Evolutionary conservation across 2,888 invertebrate species (phyloP).

Genomic region (Perizoma flavofasciatum): DNA sequence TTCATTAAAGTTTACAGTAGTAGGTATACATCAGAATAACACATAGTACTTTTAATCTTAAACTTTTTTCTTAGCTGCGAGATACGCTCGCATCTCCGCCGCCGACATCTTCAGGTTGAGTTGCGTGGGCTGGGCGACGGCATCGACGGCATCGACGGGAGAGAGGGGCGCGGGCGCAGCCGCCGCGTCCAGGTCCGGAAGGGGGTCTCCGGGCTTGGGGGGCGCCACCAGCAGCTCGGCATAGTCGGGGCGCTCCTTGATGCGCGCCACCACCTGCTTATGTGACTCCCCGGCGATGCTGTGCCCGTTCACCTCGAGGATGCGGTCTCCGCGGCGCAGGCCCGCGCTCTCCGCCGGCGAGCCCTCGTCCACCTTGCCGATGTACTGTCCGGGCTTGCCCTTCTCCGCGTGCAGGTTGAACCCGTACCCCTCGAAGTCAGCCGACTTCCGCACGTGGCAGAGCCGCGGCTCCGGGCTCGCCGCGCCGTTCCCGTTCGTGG

Average conservation of each 20-base stretch:
- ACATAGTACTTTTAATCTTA: too few species aligned
- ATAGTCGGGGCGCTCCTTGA: slow-evolving; percentile 93
- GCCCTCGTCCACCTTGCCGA: slow-evolving; percentile 97
- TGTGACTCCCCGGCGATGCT: slow-evolving; percentile 96
- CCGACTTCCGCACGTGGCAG: slow-evolving; percentile 96
- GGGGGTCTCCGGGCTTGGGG: slow-evolving; percentile 87
- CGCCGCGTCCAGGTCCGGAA: slow-evolving; percentile 79
- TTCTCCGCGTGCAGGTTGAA: slow-evolving; percentile 99
- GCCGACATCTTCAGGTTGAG: slow-evolving; percentile 95
- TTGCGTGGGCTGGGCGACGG: slow-evolving; percentile 55
- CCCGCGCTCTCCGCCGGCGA: slow-evolving; percentile 94
- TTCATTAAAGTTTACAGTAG: too few species aligned
- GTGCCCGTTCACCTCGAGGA: slow-evolving; percentile 96
- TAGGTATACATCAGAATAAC: too few species aligned
- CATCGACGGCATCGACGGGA: slow-evolving; percentile 36
- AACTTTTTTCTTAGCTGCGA: slow-evolving; percentile 94
- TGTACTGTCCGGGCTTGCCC: slow-evolving; percentile 96
- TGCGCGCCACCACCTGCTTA: slow-evolving; percentile 96
- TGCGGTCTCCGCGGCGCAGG: slow-evolving; percentile 94
- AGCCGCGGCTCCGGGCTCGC: slow-evolving; percentile 85
- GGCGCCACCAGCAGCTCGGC: slow-evolving; percentile 95
- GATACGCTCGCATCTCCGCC: slow-evolving; percentile 94
- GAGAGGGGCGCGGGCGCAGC: slow-evolving; percentile 34
- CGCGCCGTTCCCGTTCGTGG: slow-evolving; percentile 79
- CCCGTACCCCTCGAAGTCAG: slow-evolving; percentile 98